Conservation (phyloP, 1,140 invertebrate species). For the Tetragonula clypearis region DNA sequence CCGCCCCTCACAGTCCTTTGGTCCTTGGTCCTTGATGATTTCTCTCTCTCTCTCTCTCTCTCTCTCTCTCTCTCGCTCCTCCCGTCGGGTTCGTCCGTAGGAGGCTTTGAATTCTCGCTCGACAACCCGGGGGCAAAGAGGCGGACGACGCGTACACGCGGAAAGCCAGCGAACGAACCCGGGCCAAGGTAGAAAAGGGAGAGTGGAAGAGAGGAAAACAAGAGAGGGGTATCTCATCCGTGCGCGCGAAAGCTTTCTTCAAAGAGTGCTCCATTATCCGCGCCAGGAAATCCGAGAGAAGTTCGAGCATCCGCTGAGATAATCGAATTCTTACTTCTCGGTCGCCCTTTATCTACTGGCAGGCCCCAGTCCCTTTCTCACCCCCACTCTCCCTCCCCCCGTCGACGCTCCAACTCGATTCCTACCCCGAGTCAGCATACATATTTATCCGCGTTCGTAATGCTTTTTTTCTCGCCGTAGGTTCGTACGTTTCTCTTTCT, state of each 20-base stretch:
- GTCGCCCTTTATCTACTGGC: constrained; percentile 63
- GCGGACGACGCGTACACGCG: constrained; percentile 20
- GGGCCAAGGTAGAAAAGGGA: constrained; percentile 34
- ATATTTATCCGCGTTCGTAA: constrained; percentile 64
- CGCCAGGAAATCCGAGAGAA: constrained; percentile 70
- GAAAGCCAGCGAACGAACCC: constrained; percentile 18
- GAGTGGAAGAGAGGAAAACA: constrained; percentile 26
- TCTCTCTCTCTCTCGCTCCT: not conserved
- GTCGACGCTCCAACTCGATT: constrained; percentile 18
- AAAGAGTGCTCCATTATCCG: constrained; percentile 70
- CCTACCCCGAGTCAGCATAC: constrained; percentile 45
- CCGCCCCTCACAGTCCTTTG: not conserved
- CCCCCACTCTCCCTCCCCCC: not conserved
- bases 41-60: constrained; percentile 10
- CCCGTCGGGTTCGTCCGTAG: not conserved
- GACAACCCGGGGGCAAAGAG: constrained; percentile 13
- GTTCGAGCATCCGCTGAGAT: constrained; percentile 68
- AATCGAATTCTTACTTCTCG: constrained; percentile 71
- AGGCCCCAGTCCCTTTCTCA: constrained; percentile 22
- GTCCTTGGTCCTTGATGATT: constrained; percentile 37
- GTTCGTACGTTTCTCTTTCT: constrained; percentile 18
- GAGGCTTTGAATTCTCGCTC: constrained; percentile 62
- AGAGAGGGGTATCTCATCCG: constrained; percentile 46
- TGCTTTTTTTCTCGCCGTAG: constrained; percentile 38
- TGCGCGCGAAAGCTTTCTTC: constrained; percentile 68